Base-by-base conservation (phyloP, 2,888 invertebrate genomes). In the Theretra japonica region DNA sequence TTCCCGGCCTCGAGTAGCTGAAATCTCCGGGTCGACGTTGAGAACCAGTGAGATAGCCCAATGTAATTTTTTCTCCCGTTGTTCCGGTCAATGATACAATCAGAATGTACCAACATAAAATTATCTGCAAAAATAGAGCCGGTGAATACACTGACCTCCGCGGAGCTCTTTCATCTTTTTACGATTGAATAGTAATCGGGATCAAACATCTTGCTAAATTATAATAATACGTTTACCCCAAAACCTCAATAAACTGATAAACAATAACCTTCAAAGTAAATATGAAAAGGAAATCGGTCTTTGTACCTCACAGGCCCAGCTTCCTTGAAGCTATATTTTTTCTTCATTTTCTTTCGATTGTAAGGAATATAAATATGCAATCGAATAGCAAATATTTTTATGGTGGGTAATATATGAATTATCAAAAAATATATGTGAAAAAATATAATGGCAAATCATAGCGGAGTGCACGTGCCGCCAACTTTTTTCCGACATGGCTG, bases 11-110 rank as follows among this genome's bases (percentile, higher is more conserved):
- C 72, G 96, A 96, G 88, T 98, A 98, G 87, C 96, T 97, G 79
- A 96, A 94, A 91, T 98, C 97, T 25, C 97, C 97, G 25, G 96
- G 96, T 73, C 96, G 95, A 75, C 98, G 94, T 85, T 97, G 96
- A 17, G 98, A 97, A 5, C 98, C 98, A 1, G 98, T 98, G 77
- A 98, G 92, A 89, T 98, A 98, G 69, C 98, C 98, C 75, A 98
- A 93, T 25, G 96, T 97, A 87, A 97, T 97, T 69, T 95, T 95
- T 80, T 97, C 93, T 50, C 87, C 90, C 21, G 77, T 79, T 28
- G 88, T 82, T 71, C 79, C 83, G 72, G 82, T 83, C 60, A 88
- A 71, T 58, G 78, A 76, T 69, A 86, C 77, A 56, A 86, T 72
- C 71, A 92, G 77, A 75, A 89, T 75, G 71, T 84, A 88, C 87